Evolutionary conservation across 2,888 invertebrate species (phyloP), one percentile per base, ranked within the genome.

Genomic region (Loripinus fragilis): DNA sequence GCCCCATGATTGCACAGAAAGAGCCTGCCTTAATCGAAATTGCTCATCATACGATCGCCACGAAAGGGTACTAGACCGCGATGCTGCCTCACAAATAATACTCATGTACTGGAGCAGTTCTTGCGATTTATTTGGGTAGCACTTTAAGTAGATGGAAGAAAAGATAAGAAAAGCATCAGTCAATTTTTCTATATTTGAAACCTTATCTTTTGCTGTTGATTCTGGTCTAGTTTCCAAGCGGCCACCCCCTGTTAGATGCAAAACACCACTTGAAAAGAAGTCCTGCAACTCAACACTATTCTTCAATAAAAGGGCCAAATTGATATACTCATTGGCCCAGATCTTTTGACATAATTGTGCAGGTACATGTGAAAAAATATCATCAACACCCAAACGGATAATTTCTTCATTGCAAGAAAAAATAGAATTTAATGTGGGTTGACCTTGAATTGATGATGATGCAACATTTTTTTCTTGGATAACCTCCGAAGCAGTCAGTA

Each of bases 41-140:
- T 60, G 69, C 23, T 74, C 74, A 60, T 69, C 74, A 33, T 69
- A 69, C 2, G 15, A 10, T 30, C 42, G 2, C 74, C 68, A 69
- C 3, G 48, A 20, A 2, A 55, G 28, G 5, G 23, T 10, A 8
- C 5, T 10, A 7, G 28, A 7, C 0, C 23, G n/a, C 17, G 20
- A 35, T 42, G 66, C 64, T 10, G 68, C 69, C 75, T 8, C 55
- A n/a, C n/a, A n/a, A n/a, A n/a, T n/a, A n/a, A n/a, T n/a, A n/a
- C n/a, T n/a, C n/a, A n/a, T n/a, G n/a, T n/a, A n/a, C n/a, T n/a
- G n/a, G n/a, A n/a, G n/a, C n/a, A n/a, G n/a, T n/a, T n/a, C n/a
- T n/a, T n/a, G n/a, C n/a, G n/a, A n/a, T n/a, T n/a, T n/a, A n/a
- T n/a, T n/a, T n/a, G n/a, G n/a, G n/a, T n/a, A n/a, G n/a, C n/a